A percentile compares a stretch with the other conserved stretches of the same genome.
These are phyloP conservation scores for Tetranychus urticae DNA, from an alignment of 1,140 invertebrate genomes.

Conservation along the genomic window DNA sequence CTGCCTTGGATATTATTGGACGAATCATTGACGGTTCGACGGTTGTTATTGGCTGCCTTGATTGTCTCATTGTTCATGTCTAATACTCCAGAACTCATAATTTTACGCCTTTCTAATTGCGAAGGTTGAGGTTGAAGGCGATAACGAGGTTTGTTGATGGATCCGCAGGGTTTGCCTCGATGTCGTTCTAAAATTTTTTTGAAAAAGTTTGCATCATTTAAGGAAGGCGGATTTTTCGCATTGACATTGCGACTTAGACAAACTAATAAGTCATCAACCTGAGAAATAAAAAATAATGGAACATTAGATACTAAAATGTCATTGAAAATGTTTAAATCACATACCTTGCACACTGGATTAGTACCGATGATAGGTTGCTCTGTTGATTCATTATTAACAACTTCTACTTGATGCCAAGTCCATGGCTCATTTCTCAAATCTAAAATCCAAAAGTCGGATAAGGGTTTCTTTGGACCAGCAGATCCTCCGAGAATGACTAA, in stretches of 20 bases:
- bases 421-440: neutral
- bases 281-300: neutral
- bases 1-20: neutral
- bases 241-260: neutral
- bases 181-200: too few species aligned
- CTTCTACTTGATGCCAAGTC: neutral
- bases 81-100: neutral
- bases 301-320: neutral
- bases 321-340: neutral
- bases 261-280: neutral
- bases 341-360: neutral
- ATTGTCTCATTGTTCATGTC: neutral
- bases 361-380: neutral
- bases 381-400: neutral
- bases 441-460: neutral
- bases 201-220: neutral
- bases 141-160: neutral
- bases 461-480: constrained; percentile 33
- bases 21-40: neutral
- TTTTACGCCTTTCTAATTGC: neutral
- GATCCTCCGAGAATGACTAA: constrained; percentile 33
- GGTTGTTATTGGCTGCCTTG: neutral
- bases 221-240: neutral
- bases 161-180: too few species aligned
- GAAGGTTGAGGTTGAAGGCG: neutral